Evolutionary conservation across 2,113 vertebrate species (phyloP).

Genomic region (Paradoxurus hermaphroditus): DNA sequence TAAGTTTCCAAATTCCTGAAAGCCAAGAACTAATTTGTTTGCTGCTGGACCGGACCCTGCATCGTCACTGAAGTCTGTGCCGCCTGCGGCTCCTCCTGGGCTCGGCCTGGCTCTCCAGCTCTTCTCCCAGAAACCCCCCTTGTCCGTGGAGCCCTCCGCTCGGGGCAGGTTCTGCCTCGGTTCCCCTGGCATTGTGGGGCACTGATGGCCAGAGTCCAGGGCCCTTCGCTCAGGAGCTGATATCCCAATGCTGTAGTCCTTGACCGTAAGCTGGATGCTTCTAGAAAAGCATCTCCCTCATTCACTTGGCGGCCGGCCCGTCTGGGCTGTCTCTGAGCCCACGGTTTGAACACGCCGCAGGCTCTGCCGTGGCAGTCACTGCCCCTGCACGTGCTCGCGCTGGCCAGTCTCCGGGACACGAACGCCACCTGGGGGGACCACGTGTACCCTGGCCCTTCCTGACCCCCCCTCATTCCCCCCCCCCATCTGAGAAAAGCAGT

Average conservation of each 20-base stretch:
- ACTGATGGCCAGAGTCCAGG: not conserved
- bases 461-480: not conserved
- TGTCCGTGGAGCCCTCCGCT: not conserved
- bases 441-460: not conserved
- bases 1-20: not conserved
- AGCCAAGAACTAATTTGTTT: not conserved
- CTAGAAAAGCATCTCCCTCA: not conserved
- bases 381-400: not conserved
- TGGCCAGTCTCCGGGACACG: not conserved
- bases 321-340: not conserved
- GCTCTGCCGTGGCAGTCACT: not conserved
- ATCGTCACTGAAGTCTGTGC: too few species aligned
- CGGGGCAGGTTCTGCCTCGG: too few species aligned
- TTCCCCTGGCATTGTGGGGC: too few species aligned
- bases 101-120: too few species aligned
- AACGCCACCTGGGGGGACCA: not conserved
- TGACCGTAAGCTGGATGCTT: not conserved
- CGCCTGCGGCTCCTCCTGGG: too few species aligned
- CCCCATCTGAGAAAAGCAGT: not conserved
- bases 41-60: not conserved
- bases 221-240: too few species aligned
- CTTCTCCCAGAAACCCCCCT: too few species aligned
- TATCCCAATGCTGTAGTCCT: too few species aligned
- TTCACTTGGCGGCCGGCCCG: not conserved
- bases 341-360: fast-evolving